phyloP scores from a whole-genome alignment of 2,797 vertebrate species.

The Betta splendens region DNA sequence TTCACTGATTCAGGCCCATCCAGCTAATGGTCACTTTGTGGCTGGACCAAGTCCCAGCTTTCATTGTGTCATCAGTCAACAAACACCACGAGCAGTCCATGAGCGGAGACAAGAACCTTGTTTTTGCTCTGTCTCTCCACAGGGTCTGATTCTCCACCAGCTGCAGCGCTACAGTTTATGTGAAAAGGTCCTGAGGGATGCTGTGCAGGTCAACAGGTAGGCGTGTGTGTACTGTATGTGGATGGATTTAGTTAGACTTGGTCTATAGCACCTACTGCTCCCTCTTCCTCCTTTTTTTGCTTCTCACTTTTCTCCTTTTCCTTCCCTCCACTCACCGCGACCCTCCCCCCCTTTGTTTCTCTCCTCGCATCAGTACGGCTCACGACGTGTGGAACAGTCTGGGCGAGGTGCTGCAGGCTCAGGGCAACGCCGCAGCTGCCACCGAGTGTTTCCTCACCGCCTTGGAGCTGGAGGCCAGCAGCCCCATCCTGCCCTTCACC shows the following conservation, averaged over 20 bases:
- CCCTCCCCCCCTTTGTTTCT: too few relatives aligned
- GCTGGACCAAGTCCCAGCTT: too few relatives aligned
- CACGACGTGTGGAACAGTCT: constrained; percentile 97
- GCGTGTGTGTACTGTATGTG: constrained; percentile 1
- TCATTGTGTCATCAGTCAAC: too few relatives aligned
- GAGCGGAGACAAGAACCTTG: too few relatives aligned
- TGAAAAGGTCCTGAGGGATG: constrained; percentile 94
- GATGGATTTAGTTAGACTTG: too few relatives aligned
- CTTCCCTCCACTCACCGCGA: neutral
- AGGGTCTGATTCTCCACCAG: constrained; percentile 97
- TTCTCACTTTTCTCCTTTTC: too few relatives aligned
- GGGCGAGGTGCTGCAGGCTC: constrained; percentile 95
- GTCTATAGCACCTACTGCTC: too few relatives aligned
- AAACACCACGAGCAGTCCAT: too few relatives aligned
- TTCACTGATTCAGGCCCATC: too few relatives aligned
- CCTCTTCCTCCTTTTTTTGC: neutral
- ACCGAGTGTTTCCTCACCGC: constrained; percentile 97
- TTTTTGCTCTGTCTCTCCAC: constrained; percentile 10
- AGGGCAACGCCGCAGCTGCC: constrained; percentile 91
- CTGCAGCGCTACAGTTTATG: constrained; percentile 94
- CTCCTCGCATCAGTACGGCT: constrained; percentile 83
- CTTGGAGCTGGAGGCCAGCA: constrained; percentile 97
- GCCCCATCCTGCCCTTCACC: constrained; percentile 95
- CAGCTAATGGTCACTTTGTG: too few relatives aligned
- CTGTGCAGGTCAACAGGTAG: constrained; percentile 92